These are phyloP conservation scores for Ormia ochracea DNA, from an alignment of 2,888 invertebrate species.

Conservation along the genomic window DNA sequence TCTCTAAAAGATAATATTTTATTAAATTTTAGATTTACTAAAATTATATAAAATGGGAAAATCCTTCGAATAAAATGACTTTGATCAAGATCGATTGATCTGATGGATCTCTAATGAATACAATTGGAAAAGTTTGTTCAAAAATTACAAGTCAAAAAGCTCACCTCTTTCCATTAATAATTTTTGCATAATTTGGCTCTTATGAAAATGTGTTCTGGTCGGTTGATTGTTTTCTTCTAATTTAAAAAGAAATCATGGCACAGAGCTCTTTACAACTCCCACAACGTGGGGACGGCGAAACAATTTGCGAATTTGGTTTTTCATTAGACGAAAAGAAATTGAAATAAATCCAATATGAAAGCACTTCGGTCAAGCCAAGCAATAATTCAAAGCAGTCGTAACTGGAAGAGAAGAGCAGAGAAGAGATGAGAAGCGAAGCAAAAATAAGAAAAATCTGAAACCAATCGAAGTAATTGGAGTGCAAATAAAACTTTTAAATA, in stretches of 20 bases:
- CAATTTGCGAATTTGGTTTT: not conserved
- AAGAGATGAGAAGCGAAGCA: not conserved
- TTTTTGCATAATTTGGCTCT: too few species aligned
- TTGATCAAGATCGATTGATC: too few species aligned
- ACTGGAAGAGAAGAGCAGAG: not conserved
- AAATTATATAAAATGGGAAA: too few species aligned
- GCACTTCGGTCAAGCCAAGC: constrained; percentile 38
- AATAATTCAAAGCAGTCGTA: constrained; percentile 13
- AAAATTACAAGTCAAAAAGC: too few species aligned
- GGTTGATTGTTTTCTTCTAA: not conserved
- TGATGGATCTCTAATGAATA: too few species aligned
- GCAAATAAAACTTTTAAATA: constrained; percentile 50
- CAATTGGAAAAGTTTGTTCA: not conserved
- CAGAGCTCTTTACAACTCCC: constrained; percentile 32
- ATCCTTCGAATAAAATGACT: too few species aligned
- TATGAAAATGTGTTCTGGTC: not conserved
- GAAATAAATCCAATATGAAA: constrained; percentile 27
- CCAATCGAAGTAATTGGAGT: constrained; percentile 59
- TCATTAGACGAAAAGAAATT: not conserved
- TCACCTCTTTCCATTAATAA: too few species aligned
- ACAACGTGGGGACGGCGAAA: constrained; percentile 1
- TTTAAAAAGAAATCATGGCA: constrained; percentile 16
- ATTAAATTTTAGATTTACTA: too few species aligned
- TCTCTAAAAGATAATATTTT: too few species aligned
- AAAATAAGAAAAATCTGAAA: constrained; percentile 42